Conservation (phyloP, 1,140 invertebrate genomes). For the Dreissena polymorpha region DNA sequence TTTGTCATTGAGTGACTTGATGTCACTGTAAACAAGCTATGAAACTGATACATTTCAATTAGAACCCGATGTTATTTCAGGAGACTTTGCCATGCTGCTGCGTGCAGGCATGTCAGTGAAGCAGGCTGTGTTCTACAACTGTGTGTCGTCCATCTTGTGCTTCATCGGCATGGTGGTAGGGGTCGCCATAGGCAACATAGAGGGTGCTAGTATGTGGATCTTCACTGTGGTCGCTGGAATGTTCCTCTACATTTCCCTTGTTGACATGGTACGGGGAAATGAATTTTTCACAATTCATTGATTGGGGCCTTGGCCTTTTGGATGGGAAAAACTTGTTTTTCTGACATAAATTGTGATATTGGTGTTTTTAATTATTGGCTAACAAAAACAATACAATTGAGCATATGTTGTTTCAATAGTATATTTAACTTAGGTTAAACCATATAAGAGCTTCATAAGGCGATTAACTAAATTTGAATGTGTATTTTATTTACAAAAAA, state of each 20-base stretch:
- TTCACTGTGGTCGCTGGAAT: constrained; percentile 94
- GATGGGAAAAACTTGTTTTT: background rate
- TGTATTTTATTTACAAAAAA: no score
- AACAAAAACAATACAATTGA: background rate
- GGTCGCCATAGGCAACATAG: constrained; percentile 88
- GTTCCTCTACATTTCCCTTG: no score
- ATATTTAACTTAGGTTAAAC: no score
- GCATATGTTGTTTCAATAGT: no score
- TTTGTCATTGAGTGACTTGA: no score
- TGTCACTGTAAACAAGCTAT: no score
- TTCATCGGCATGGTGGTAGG: constrained; percentile 93
- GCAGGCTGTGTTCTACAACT: constrained; percentile 92
- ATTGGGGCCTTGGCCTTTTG: background rate
- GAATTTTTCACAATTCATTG: background rate
- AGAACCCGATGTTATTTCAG: constrained; percentile 82
- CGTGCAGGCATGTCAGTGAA: constrained; percentile 95
- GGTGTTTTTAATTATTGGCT: background rate
- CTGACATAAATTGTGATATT: background rate
- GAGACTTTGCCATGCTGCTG: constrained; percentile 96
- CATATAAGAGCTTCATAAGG: no score
- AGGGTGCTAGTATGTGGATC: constrained; percentile 90
- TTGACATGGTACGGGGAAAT: constrained; percentile 89
- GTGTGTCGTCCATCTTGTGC: constrained; percentile 92
- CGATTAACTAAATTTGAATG: no score
- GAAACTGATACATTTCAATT: no score